Percentiles rank a stretch among this genome's conserved stretches.
Evolutionary conservation across 1,140 invertebrate species (phyloP).

Genomic region (Matsumurasca onukii): DNA sequence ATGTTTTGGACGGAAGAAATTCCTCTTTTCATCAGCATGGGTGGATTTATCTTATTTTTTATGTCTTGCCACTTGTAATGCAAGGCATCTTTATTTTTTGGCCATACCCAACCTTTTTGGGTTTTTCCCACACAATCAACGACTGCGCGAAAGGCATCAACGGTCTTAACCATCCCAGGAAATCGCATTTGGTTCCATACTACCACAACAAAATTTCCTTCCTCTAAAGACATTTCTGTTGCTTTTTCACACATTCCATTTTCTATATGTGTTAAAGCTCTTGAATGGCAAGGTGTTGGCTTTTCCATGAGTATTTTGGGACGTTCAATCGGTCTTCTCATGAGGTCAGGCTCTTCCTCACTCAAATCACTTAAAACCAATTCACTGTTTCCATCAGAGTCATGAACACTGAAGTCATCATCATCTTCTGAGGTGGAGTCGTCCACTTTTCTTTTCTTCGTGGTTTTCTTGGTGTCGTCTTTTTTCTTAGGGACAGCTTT

Average conservation of each 20-base stretch:
- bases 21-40: conserved; percentile 16
- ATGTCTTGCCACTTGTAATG: conserved; percentile 28
- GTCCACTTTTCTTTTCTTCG: not conserved
- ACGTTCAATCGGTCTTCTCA: not conserved
- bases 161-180: conserved; percentile 12
- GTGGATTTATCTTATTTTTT: conserved; percentile 19
- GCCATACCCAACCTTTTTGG: conserved; percentile 33
- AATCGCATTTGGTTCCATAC: not conserved
- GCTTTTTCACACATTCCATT: not conserved
- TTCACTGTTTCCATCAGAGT: conserved; percentile 16
- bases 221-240: not conserved
- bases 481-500: not conserved
- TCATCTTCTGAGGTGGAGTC: conserved; percentile 8
- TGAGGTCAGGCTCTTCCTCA: not conserved
- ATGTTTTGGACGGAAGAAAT: not conserved
- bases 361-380: not conserved
- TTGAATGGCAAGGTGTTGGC: not conserved
- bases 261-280: not conserved
- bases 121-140: conserved; percentile 30
- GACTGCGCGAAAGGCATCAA: conserved; percentile 8
- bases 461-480: not conserved
- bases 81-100: conserved; percentile 19
- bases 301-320: not conserved
- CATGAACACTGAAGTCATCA: not conserved
- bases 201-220: conserved; percentile 27